phyloP scores from a whole-genome alignment of 2,797 vertebrate species.

The Thripadectes ignobilis region DNA sequence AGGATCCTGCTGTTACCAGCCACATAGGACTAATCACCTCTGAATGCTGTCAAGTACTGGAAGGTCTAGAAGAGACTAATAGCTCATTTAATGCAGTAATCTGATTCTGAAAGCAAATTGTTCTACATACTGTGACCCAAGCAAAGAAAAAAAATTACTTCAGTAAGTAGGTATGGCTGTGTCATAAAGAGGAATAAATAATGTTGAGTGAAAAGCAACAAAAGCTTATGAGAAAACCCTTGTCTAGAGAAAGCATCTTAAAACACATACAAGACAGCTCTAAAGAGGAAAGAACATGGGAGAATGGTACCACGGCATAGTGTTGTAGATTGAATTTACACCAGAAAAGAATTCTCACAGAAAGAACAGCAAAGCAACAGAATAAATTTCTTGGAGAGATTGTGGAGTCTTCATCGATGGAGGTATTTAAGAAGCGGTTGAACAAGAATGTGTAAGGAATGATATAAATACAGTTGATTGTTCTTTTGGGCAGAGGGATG shows the following conservation, averaged over 20 bases:
- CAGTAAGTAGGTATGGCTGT: background rate
- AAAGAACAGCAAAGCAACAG: background rate
- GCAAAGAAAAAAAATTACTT: background rate
- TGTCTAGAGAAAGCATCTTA: background rate
- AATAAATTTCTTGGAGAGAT: background rate
- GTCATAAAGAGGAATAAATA: background rate
- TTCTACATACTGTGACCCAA: background rate
- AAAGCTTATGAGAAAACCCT: background rate
- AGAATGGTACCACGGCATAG: background rate
- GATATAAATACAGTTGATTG: background rate
- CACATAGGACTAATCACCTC: background rate
- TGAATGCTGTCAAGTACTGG: background rate
- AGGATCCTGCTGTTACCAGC: background rate
- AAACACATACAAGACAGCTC: background rate
- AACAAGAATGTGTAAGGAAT: background rate
- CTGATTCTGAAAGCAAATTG: slow-evolving; percentile 29
- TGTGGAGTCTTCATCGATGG: background rate
- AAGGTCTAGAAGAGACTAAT: slow-evolving; percentile 28
- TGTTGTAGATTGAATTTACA: background rate
- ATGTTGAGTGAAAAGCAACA: background rate
- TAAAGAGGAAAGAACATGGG: background rate
- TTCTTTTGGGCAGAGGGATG: background rate
- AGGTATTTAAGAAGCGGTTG: background rate
- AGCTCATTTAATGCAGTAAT: slow-evolving; percentile 27
- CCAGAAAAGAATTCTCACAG: background rate